phyloP scores from a whole-genome alignment of 2,888 invertebrate genomes.

The Furcula furcula region DNA sequence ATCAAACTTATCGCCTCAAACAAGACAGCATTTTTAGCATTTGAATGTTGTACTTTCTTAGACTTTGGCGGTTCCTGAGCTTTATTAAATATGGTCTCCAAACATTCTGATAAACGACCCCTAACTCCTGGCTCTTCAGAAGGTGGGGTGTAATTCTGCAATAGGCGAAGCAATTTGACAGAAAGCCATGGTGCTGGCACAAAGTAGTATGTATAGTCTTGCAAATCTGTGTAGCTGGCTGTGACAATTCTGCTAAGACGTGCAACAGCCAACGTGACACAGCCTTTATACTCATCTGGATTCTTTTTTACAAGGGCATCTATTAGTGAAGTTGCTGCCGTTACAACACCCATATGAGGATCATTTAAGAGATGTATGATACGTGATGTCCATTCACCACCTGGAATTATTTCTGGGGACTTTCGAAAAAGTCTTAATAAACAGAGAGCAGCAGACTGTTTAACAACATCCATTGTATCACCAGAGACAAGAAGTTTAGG shows the following conservation, averaged over 20 bases:
- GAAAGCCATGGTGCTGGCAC: conserved; percentile 99
- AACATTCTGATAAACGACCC: conserved; percentile 97
- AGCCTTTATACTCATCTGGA: conserved; percentile 99
- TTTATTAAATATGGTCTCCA: conserved; percentile 99
- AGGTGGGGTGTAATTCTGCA: conserved; percentile 99
- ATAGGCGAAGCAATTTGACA: conserved; percentile 95
- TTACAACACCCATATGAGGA: conserved; percentile 99
- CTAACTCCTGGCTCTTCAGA: conserved; percentile 97
- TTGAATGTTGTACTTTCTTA: conserved; percentile 99
- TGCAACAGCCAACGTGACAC: conserved; percentile 98
- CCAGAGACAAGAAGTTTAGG: conserved; percentile 99
- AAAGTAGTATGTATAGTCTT: conserved; percentile 99
- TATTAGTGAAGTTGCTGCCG: conserved; percentile 98
- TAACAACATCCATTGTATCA: conserved; percentile 99
- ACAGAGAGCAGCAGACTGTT: conserved; percentile 99
- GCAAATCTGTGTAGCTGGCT: conserved; percentile 98
- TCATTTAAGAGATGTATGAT: conserved; percentile 99
- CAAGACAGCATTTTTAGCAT: conserved; percentile 99
- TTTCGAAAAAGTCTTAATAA: conserved; percentile 96
- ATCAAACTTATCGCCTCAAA: conserved; percentile 99
- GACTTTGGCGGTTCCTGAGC: conserved; percentile 99
- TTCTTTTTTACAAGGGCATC: conserved; percentile 99
- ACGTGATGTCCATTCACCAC: conserved; percentile 99
- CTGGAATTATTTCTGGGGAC: conserved; percentile 97
- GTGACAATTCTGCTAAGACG: conserved; percentile 98